Evolutionary conservation across 2,113 vertebrate genomes (phyloP), one percentile per base, ranked within the genome.

Genomic region (Syrmaticus mikado): DNA sequence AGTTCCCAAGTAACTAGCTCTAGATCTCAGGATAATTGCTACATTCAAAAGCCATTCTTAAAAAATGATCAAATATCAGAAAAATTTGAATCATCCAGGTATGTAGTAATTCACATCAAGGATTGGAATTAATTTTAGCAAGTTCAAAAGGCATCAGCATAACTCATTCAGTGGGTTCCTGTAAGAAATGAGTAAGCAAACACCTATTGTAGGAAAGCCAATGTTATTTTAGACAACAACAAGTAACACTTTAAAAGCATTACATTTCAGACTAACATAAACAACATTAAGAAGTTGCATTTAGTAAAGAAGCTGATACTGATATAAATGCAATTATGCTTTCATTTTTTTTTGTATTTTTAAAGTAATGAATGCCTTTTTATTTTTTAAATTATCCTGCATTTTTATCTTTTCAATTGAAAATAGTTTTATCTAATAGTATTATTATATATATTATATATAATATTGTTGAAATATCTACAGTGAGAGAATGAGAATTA

Each of bases 331-430:
- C 19, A 92, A 5, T 28, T 1, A 11, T 45, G 6, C 5, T 60
- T 11, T 24, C 20, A 79, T 50, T 20, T 66, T 41, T 41, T 45
- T 30, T 34, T 5, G 17, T 13, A 15, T 38, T 93, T 18, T 36
- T 21, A 25, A 77, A 12, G 3, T 7, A 24, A 4, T 1, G 15
- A 34, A 30, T 5, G 3, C 1, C 4, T 40, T 81, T 18, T 16
- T 8, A 24, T 12, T n/a, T 90, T 41, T 46, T 7, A 62, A 24
- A 11, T 41, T 11, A 25, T 21, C 4, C 53, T 64, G 25, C 13
- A 6, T 1, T 2, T 72, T 64, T 25, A 3, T 61, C 7, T 71
- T 92, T 78, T 84, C 8, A 50, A 52, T 53, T 79, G 13, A n/a
- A 87, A 61, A 22, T 34, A 52, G 2, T 21, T 79, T 65, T 82